These are phyloP conservation scores for Eupithecia inturbata DNA, from an alignment of 2,888 invertebrate genomes.

Conservation along the genomic window DNA sequence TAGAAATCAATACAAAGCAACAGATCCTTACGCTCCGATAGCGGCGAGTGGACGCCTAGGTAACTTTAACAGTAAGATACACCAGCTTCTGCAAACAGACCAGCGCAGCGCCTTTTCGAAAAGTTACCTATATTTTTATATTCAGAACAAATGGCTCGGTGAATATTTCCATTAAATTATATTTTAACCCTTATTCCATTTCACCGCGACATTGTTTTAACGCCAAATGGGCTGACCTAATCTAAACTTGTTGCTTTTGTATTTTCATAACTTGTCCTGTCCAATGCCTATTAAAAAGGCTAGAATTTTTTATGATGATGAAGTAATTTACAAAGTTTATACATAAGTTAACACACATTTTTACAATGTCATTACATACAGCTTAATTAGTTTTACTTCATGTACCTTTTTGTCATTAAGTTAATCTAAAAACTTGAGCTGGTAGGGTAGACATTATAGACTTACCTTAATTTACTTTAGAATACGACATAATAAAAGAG, in stretches of 20 bases:
- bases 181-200: slow-evolving; percentile 11
- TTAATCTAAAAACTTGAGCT: too few relatives aligned
- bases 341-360: too few relatives aligned
- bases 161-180: slow-evolving; percentile 3
- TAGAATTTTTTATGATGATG: too few relatives aligned
- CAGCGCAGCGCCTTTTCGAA: background rate
- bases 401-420: too few relatives aligned
- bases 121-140: background rate
- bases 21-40: too few relatives aligned
- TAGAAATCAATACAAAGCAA: too few relatives aligned
- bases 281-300: background rate
- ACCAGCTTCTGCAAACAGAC: background rate
- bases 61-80: too few relatives aligned
- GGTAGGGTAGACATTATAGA: background rate
- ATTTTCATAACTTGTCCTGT: slow-evolving; percentile 1
- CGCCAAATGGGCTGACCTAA: slow-evolving; percentile 12
- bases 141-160: slow-evolving; percentile 3
- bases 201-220: background rate
- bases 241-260: slow-evolving; percentile 19
- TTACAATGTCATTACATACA: too few relatives aligned
- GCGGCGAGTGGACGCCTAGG: too few relatives aligned
- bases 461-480: background rate
- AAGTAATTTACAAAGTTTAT: too few relatives aligned
- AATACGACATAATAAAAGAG: background rate
- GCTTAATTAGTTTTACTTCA: too few relatives aligned